A percentile compares a stretch with the other conserved stretches of the same genome.
These are phyloP conservation scores for Ophioninae sp. DNA, from an alignment of 2,888 invertebrate species.

Conservation along the genomic window DNA sequence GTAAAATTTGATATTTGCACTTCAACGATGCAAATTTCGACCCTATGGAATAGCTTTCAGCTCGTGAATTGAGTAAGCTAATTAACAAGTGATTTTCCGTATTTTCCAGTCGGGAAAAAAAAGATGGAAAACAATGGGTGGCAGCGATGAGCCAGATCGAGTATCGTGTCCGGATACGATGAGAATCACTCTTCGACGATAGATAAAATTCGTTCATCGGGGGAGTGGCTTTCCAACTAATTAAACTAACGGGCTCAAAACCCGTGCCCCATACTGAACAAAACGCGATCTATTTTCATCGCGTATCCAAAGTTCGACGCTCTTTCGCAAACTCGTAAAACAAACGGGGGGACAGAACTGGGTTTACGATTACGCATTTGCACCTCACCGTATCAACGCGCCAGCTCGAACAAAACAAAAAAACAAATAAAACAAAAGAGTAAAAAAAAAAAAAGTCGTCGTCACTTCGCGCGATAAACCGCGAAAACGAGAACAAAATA, in stretches of 20 bases:
- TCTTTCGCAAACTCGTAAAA: constrained; percentile 27
- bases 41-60: background rate
- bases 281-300: constrained; percentile 40
- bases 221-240: constrained; percentile 53
- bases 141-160: background rate
- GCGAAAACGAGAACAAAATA: background rate
- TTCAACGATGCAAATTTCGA: background rate
- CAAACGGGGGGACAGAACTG: constrained; percentile 25
- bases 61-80: background rate
- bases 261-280: constrained; percentile 22
- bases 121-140: background rate
- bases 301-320: constrained; percentile 48
- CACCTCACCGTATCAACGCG: constrained; percentile 21
- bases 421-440: too few relatives aligned
- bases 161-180: background rate
- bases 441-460: constrained; percentile 4
- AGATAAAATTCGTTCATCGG: constrained; percentile 18
- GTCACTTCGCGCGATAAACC: background rate
- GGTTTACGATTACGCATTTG: constrained; percentile 39
- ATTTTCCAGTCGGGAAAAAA: background rate
- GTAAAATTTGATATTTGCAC: background rate
- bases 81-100: background rate
- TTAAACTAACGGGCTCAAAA: constrained; percentile 44
- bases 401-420: background rate
- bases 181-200: constrained; percentile 2